phyloP scores from a whole-genome alignment of 1,140 invertebrate genomes.

The Meteorus sp. region DNA sequence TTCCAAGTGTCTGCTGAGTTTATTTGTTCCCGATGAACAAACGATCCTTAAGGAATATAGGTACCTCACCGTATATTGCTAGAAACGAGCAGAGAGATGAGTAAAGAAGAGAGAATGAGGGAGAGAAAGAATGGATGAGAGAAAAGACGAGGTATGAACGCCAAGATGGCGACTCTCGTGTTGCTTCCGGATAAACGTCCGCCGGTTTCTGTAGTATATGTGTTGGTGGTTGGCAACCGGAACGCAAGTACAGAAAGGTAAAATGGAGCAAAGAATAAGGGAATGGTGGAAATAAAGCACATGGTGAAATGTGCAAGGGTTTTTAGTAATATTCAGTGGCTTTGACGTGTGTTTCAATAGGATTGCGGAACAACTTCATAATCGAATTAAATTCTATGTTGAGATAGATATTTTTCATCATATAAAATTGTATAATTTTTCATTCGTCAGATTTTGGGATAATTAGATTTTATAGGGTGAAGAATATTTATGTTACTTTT shows the following conservation, averaged over 20 bases:
- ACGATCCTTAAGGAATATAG: slow-evolving; percentile 32
- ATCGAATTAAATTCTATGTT: too few relatives aligned
- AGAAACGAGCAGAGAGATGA: slow-evolving; percentile 22
- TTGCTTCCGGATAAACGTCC: slow-evolving; percentile 43
- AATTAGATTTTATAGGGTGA: too few relatives aligned
- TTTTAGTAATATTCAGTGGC: too few relatives aligned
- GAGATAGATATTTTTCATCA: too few relatives aligned
- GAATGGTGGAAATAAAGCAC: background rate
- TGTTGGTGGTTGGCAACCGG: slow-evolving; percentile 25
- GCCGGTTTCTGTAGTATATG: slow-evolving; percentile 36
- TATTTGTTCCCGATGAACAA: slow-evolving; percentile 39
- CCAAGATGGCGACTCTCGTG: slow-evolving; percentile 34
- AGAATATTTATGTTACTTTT: too few relatives aligned
- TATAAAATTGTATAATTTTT: too few relatives aligned
- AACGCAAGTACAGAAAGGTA: slow-evolving; percentile 5
- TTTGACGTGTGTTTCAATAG: too few relatives aligned
- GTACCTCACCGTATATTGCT: slow-evolving; percentile 12
- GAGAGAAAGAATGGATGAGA: slow-evolving; percentile 6
- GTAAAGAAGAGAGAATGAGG: background rate
- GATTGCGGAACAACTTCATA: too few relatives aligned
- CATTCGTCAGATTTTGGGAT: too few relatives aligned
- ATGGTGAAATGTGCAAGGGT: too few relatives aligned
- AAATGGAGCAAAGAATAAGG: background rate
- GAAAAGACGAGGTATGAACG: too few relatives aligned
- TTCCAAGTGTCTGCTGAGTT: slow-evolving; percentile 32